Evolutionary conservation across 1,140 invertebrate genomes (phyloP).

Genomic region (Zaprionus camerounensis): DNA sequence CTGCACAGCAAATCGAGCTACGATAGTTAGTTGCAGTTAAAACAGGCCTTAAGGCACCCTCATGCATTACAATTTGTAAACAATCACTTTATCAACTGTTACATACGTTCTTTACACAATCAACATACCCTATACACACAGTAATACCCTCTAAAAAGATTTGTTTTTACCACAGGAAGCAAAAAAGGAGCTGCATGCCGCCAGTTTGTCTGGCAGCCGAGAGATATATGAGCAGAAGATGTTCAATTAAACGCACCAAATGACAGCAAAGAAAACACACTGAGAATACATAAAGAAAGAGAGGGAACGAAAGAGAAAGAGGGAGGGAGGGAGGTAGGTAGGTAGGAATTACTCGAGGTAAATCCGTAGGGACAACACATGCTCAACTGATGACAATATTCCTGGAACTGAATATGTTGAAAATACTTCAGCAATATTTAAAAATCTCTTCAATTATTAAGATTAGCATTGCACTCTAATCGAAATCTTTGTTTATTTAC

Average conservation of each 20-base stretch:
- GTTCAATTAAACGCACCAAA: slow-evolving; percentile 30
- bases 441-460: not conserved
- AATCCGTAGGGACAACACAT: slow-evolving; percentile 9
- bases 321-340: not conserved
- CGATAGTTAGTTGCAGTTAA: not conserved
- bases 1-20: not conserved
- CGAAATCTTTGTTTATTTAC: not conserved
- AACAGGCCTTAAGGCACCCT: not conserved
- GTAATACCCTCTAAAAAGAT: slow-evolving; percentile 10
- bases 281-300: not conserved
- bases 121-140: not conserved
- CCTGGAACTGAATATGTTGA: not conserved
- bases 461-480: not conserved
- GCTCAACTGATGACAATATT: not conserved
- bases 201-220: slow-evolving; percentile 22
- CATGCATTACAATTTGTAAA: not conserved
- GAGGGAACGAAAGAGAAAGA: not conserved
- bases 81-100: not conserved
- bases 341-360: not conserved
- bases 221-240: slow-evolving; percentile 15
- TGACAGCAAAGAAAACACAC: slow-evolving; percentile 2
- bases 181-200: slow-evolving; percentile 20
- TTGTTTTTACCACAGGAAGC: slow-evolving; percentile 24
- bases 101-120: not conserved
- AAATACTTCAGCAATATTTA: not conserved